phyloP scores from a whole-genome alignment of 35 echinoderm and acorn worm species.

The Acanthaster planci region DNA sequence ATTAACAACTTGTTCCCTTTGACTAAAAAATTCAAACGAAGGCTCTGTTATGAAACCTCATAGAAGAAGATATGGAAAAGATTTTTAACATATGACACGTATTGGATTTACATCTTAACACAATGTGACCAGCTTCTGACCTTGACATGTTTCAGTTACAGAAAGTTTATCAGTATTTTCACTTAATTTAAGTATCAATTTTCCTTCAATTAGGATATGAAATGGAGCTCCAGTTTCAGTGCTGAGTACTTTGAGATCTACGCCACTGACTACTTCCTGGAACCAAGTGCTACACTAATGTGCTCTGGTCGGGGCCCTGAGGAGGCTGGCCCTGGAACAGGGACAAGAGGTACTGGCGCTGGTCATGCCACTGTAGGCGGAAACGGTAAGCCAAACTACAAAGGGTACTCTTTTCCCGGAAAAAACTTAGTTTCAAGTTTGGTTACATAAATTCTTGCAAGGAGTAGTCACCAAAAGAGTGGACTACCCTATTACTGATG shows the following conservation, averaged over 20 bases:
- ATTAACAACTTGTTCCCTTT: conserved; percentile 8
- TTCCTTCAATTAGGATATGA: conserved; percentile 64
- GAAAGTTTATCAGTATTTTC: too few species aligned
- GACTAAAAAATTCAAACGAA: neutral
- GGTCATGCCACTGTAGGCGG: conserved; percentile 81
- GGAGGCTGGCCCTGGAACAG: conserved; percentile 56
- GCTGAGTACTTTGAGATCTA: conserved; percentile 87
- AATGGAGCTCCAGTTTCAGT: conserved; percentile 74
- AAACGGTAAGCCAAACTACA: conserved; percentile 40
- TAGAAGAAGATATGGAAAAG: too few species aligned
- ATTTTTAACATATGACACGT: too few species aligned
- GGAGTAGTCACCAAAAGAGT: too few species aligned
- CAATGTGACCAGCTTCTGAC: too few species aligned
- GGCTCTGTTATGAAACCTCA: too few species aligned
- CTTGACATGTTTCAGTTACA: too few species aligned
- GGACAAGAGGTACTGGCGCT: conserved; percentile 54
- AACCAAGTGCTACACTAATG: conserved; percentile 59
- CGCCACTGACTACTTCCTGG: conserved; percentile 74
- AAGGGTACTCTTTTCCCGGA: too few species aligned
- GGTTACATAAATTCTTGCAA: too few species aligned
- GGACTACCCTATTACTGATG: too few species aligned
- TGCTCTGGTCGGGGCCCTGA: conserved; percentile 69
- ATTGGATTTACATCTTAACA: too few species aligned
- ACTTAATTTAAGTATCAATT: neutral
- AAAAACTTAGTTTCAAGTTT: too few species aligned